A percentile compares a stretch with the other conserved stretches of the same genome.
Evolutionary conservation across 1,140 invertebrate genomes (phyloP).

Genomic region (Leptinotarsa undecemlineata): DNA sequence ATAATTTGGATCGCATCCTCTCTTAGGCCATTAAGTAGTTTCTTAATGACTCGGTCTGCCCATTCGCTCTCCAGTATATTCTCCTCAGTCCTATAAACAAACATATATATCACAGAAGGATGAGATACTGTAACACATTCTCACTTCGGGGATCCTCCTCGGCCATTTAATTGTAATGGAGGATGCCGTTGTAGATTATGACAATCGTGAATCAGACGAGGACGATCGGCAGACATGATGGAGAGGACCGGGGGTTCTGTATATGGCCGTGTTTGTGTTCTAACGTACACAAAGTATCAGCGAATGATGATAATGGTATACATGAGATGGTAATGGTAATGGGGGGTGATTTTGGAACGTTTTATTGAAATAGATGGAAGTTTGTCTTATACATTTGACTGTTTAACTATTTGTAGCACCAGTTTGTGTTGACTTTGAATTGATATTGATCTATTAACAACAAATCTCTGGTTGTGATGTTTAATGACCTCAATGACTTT

Average conservation of each 20-base stretch:
- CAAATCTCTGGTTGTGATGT: too few relatives aligned
- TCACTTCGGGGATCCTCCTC: background rate
- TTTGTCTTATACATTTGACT: too few relatives aligned
- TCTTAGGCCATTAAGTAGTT: constrained; percentile 25
- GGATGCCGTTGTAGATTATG: constrained; percentile 16
- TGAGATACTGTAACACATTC: constrained; percentile 21
- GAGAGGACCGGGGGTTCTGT: background rate
- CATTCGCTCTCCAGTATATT: constrained; percentile 17
- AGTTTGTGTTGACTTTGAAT: too few relatives aligned
- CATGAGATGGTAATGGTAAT: too few relatives aligned
- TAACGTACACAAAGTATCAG: background rate
- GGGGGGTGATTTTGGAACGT: too few relatives aligned
- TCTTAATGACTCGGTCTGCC: constrained; percentile 18
- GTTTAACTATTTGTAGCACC: too few relatives aligned
- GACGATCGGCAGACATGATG: background rate
- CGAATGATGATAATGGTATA: too few relatives aligned
- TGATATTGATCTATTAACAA: too few relatives aligned
- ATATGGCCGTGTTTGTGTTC: background rate
- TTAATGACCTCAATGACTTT: too few relatives aligned
- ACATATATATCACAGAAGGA: constrained; percentile 23
- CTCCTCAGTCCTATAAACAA: constrained; percentile 19
- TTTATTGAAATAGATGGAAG: too few relatives aligned
- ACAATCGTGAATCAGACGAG: constrained; percentile 12
- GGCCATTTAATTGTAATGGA: constrained; percentile 21
- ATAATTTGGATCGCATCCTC: constrained; percentile 19